Conservation (phyloP, 2,888 invertebrate species). For the Tillus elongatus region DNA sequence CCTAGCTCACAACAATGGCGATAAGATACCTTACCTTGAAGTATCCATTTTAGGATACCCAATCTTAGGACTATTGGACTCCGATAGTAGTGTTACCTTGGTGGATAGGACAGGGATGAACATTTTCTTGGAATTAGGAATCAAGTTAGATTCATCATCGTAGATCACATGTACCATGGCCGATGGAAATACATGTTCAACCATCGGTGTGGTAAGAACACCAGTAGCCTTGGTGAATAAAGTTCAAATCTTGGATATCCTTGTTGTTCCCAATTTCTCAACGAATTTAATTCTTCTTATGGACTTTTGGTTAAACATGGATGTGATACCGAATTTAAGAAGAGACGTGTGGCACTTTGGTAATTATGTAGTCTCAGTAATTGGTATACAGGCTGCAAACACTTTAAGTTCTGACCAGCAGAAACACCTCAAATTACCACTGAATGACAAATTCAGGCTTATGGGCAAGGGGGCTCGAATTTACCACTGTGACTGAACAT, state of each 20-base stretch:
- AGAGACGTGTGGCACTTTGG: slow-evolving; percentile 19
- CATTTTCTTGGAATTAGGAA: slow-evolving; percentile 5
- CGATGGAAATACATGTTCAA: slow-evolving; percentile 13
- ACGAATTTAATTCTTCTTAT: slow-evolving; percentile 16
- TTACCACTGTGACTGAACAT: too few species aligned
- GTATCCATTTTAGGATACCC: slow-evolving; percentile 9
- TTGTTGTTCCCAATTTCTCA: slow-evolving; percentile 15
- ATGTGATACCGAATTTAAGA: slow-evolving; percentile 17
- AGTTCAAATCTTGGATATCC: slow-evolving; percentile 14
- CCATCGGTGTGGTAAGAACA: slow-evolving; percentile 13
- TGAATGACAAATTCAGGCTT: too few species aligned
- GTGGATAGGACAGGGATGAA: slow-evolving; percentile 1
- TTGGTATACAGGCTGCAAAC: too few species aligned
- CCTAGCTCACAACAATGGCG: slow-evolving; percentile 10
- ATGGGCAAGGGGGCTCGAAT: too few species aligned
- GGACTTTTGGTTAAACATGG: slow-evolving; percentile 19
- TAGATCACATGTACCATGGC: slow-evolving; percentile 16
- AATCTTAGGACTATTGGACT: slow-evolving; percentile 8
- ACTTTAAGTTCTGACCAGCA: too few species aligned
- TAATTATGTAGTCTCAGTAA: too few species aligned
- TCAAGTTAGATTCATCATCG: too few species aligned
- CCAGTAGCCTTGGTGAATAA: slow-evolving; percentile 13
- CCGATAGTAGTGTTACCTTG: slow-evolving; percentile 4
- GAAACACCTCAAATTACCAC: too few species aligned
- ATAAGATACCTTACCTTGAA: slow-evolving; percentile 13